Evolutionary conservation across 2,113 vertebrate species (phyloP), one percentile per base, ranked within the genome.

Genomic region (Myotis yumanensis): DNA sequence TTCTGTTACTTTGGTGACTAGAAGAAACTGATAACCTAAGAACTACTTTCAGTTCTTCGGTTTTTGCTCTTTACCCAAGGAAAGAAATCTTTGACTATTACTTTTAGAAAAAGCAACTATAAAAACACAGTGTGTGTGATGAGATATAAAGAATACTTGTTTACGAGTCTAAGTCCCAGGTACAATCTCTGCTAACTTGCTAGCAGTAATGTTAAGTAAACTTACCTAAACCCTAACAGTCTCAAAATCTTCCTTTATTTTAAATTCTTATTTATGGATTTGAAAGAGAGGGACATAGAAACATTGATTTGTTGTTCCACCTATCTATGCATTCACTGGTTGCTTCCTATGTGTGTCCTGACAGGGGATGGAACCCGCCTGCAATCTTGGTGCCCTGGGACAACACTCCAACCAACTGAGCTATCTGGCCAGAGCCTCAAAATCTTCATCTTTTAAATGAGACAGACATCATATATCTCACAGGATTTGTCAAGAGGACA

Each of bases 381-480:
- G 28, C 30, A 32, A 32, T 30, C 12, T 66, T 66, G 62, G 62
- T 32, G 28, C 62, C 32, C 12, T 32, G 28, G 28, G 12, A 66
- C 30, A 30, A 66, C 28, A 32, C 62, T 66, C 62, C 30, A 66
- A 66, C 28, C 62, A 66, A 66, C 28, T 66, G 62, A 66, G 5
- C 30, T 32, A 32, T 66, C 62, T 6, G 5, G 12, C 62, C 62
- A 66, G 62, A 72, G 25, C 32, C 40, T 71, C 40, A 48, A 84
- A 88, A 80, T 69, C 48, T 83, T 64, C 83, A 92, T 28, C 43
- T 75, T 54, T 59, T 52, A 86, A 87, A 82, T 59, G 5, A 96
- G 52, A 95, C 43, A 18, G 92, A 85, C 30, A 94, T 17, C 77
- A 86, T 35, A 81, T 35, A 62, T 35, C 54, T 95, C 68, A 35